Percentiles rank a stretch among this genome's conserved stretches.
phyloP scores from a whole-genome alignment of 2,113 vertebrate genomes.

The Struthio camelus region DNA sequence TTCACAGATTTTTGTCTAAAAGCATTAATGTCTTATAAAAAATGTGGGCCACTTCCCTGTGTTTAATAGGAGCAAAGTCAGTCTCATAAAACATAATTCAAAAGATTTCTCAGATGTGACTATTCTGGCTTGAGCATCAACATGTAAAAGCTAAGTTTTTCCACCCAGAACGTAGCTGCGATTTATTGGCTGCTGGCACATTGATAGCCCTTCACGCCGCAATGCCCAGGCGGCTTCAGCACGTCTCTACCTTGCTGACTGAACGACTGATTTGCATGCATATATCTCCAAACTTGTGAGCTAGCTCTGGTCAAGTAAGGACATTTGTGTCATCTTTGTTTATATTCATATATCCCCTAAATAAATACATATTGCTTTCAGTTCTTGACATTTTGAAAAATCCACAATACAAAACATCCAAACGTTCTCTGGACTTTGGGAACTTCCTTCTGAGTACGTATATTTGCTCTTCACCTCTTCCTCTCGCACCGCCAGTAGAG shows the following conservation, averaged over 20 bases:
- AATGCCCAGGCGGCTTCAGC: not conserved
- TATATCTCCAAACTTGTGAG: not conserved
- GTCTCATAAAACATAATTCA: not conserved
- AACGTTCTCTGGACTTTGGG: not conserved
- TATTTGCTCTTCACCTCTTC: not conserved
- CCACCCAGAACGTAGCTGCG: not conserved
- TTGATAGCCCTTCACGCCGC: not conserved
- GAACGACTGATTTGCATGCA: not conserved
- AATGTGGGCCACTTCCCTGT: not conserved
- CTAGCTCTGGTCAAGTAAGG: not conserved
- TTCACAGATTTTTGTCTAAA: not conserved
- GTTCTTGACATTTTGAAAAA: not conserved
- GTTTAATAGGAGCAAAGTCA: not conserved
- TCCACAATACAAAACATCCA: not conserved
- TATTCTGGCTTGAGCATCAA: not conserved
- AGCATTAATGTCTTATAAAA: not conserved
- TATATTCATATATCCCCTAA: not conserved
- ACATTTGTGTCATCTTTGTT: not conserved
- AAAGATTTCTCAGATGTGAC: not conserved
- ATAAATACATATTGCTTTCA: not conserved
- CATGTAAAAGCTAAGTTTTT: not conserved
- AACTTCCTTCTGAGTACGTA: not conserved
- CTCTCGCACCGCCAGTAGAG: not conserved
- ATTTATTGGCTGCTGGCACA: not conserved
- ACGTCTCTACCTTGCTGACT: accelerated